Base-by-base conservation (phyloP, 2,113 vertebrate species). In the Polypterus bichir region DNA sequence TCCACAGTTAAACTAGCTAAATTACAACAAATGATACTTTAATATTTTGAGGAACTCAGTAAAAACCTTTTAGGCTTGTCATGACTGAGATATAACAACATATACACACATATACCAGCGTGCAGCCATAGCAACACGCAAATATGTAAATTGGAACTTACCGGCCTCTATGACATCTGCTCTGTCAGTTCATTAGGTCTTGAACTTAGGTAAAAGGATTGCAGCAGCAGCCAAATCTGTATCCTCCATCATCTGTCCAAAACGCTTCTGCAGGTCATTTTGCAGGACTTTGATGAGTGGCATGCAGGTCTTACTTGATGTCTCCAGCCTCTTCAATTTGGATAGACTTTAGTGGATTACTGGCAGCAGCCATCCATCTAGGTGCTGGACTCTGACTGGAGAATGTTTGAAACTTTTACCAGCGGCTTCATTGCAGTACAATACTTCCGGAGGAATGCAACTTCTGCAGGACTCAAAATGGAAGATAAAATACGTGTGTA, bases 391-490 rank as follows among this genome's bases (percentile, higher is more conserved):
- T 65, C 67, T 27, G 60, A 62, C 51, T 69, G 63, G 7, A 65
- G 60, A 27, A 69, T 63, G 51, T 65, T 65, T 48, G 47, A 62
- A 56, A 59, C 60, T 45, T 53, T 62, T 6, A 56, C 1, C 49
- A 69, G 54, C 27, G 60, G 64, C 10, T 60, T 69, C 60, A 63
- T 63, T 3, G 47, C 48, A 51, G 45, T 51, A 4, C 57, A 51
- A 48, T 63, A 65, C 48, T 60, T 51, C 1, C 6, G 3, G 47
- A 62, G 66, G 3, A 65, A 65, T 48, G 6, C 49, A 3, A 65
- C 10, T 62, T 62, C 66, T 48, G 59, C 59, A 57, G 63, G 66
- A 53, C n/a, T n/a, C n/a, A n/a, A n/a, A n/a, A n/a, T n/a, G n/a
- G n/a, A n/a, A n/a, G n/a, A n/a, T n/a, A n/a, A n/a, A n/a, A n/a